A percentile compares a stretch with the other conserved stretches of the same genome.
These are phyloP conservation scores for Melanophora roralis DNA, from an alignment of 2,888 invertebrate species.

Conservation along the genomic window DNA sequence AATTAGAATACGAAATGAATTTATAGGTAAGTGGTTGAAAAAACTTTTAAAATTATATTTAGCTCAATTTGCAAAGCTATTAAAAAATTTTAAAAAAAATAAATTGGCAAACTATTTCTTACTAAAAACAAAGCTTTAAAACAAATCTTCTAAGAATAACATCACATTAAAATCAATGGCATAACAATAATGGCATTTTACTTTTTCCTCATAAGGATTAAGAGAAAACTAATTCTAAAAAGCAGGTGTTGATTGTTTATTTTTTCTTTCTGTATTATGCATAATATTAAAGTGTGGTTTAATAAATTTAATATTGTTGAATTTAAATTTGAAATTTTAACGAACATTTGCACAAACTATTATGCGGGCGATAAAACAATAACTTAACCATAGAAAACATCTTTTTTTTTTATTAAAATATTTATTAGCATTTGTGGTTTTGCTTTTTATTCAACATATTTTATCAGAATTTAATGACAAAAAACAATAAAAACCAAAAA, in stretches of 20 bases:
- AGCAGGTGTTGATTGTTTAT: conserved; percentile 13
- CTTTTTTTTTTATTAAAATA: conserved; percentile 15
- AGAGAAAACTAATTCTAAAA: conserved; percentile 9
- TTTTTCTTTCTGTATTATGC: conserved; percentile 11
- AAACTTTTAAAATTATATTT: too few species aligned
- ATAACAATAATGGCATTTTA: too few species aligned
- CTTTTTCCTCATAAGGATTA: conserved; percentile 2
- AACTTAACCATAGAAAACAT: conserved; percentile 7
- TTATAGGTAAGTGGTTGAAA: conserved; percentile 85
- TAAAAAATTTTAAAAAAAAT: too few species aligned
- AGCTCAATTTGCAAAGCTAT: too few species aligned
- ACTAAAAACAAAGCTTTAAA: too few species aligned
- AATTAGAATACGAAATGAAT: conserved; percentile 93
- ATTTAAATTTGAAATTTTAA: conserved; percentile 1
- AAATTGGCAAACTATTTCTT: too few species aligned
- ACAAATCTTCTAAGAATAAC: conserved; percentile 13
- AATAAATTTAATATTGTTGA: background rate
- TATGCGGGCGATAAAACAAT: conserved; percentile 53
- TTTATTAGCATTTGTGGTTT: conserved; percentile 16
- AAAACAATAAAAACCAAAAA: background rate
- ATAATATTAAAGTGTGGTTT: conserved; percentile 1
- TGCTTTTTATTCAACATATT: background rate
- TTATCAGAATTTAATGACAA: conserved; percentile 15
- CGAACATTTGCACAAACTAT: background rate
- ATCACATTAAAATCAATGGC: background rate